Percentiles rank a stretch among this genome's conserved stretches.
These are phyloP conservation scores for Labrus mixtus DNA, from an alignment of 2,113 vertebrate species.

Conservation along the genomic window DNA sequence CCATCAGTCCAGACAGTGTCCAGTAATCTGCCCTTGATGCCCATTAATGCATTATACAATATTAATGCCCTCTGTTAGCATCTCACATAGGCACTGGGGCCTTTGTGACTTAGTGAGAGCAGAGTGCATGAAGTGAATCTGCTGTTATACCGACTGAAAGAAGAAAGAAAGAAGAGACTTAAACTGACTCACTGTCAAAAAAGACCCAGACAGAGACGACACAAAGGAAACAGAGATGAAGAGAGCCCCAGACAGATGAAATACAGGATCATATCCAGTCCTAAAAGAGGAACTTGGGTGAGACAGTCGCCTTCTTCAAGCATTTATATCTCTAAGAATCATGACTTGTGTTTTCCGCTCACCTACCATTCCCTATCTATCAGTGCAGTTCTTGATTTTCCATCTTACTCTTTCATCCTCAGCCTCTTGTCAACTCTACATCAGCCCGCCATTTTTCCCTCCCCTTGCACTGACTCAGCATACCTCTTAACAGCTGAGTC, in stretches of 20 bases:
- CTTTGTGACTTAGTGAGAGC: conserved; percentile 2
- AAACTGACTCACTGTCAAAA: conserved; percentile 12
- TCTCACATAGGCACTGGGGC: not conserved
- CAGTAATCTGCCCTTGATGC: conserved; percentile 23
- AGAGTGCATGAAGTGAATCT: not conserved
- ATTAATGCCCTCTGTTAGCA: conserved; percentile 50
- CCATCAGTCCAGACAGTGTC: not conserved
- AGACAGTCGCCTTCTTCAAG: not conserved
- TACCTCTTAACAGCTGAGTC: conserved; percentile 27
- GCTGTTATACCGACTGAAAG: not conserved
- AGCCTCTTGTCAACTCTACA: conserved; percentile 16
- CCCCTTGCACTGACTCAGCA: conserved; percentile 58
- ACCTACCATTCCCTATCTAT: not conserved
- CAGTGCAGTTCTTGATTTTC: not conserved
- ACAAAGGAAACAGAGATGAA: not conserved
- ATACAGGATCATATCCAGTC: not conserved
- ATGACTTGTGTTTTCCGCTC: conserved; percentile 28
- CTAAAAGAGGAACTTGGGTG: conserved; percentile 17
- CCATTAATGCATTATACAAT: conserved; percentile 46
- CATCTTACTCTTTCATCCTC: not conserved
- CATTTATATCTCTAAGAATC: conserved; percentile 22
- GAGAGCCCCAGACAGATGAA: not conserved
- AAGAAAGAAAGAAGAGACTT: not conserved
- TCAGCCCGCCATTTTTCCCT: conserved; percentile 15
- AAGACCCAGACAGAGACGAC: not conserved